These are phyloP conservation scores for Leptinotarsa lineolata DNA, from an alignment of 1,140 invertebrate genomes.

Conservation along the genomic window DNA sequence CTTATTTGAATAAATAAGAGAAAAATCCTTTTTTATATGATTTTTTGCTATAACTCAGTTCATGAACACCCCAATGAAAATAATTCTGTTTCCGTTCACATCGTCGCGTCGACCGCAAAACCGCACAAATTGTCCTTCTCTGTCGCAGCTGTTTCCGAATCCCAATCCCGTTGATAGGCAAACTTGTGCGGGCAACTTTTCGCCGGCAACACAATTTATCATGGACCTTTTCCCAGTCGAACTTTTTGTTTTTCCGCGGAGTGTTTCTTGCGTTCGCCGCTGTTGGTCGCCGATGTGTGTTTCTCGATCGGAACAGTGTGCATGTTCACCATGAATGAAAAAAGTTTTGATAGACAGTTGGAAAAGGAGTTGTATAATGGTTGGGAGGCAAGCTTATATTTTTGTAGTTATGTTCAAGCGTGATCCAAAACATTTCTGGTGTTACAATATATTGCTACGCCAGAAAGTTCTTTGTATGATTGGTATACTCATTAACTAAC, in stretches of 20 bases:
- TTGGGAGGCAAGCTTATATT: no score
- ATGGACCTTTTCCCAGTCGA: not conserved
- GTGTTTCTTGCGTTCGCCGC: not conserved
- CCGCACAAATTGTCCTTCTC: not conserved
- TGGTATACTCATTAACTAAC: no score
- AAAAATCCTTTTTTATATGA: no score
- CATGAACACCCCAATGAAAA: no score
- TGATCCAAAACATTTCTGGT: no score
- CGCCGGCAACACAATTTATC: constrained; percentile 3
- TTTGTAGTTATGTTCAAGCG: no score
- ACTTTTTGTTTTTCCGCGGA: not conserved
- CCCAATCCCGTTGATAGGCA: not conserved
- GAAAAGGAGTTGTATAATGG: not conserved
- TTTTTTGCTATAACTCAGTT: no score
- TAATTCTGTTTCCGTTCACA: no score
- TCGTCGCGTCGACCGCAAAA: not conserved
- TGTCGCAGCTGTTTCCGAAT: not conserved
- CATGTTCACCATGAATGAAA: not conserved
- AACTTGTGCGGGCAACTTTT: not conserved
- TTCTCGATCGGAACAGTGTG: not conserved
- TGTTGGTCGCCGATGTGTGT: not conserved
- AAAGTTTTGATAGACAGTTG: not conserved
- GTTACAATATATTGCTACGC: no score
- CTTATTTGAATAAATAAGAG: no score
- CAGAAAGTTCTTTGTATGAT: no score